These are phyloP conservation scores for Cynaeus angustus DNA, from an alignment of 2,888 invertebrate species.

Conservation along the genomic window DNA sequence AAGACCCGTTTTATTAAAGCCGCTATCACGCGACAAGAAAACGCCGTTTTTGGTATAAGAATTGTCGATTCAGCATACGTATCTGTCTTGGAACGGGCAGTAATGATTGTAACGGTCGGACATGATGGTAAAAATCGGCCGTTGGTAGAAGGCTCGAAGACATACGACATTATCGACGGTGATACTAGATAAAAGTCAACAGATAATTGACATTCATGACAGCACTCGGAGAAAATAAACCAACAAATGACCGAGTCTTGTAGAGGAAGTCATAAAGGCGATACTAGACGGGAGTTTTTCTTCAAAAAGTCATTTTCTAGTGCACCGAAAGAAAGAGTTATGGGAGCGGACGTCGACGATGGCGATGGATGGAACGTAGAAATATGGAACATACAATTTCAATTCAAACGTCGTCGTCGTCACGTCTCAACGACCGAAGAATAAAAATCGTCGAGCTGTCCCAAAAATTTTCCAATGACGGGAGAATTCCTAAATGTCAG, in stretches of 20 bases:
- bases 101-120: conserved; percentile 36
- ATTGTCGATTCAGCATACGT: conserved; percentile 36
- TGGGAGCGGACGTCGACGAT: conserved; percentile 11
- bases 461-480: too few relatives aligned
- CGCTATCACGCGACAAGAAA: conserved; percentile 30
- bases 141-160: conserved; percentile 20
- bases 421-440: too few relatives aligned
- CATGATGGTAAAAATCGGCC: conserved; percentile 32
- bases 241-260: conserved; percentile 56
- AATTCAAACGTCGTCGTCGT: too few relatives aligned
- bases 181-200: conserved; percentile 37
- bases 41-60: conserved; percentile 40
- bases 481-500: too few relatives aligned
- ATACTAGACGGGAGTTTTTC: conserved; percentile 29
- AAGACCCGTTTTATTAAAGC: conserved; percentile 31
- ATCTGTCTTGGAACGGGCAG: conserved; percentile 18
- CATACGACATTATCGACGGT: conserved; percentile 22
- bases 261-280: conserved; percentile 59
- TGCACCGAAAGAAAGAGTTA: conserved; percentile 11
- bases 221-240: conserved; percentile 52
- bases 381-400: neutral
- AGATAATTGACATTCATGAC: conserved; percentile 45
- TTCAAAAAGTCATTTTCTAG: conserved; percentile 24
- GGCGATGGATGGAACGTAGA: neutral
- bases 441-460: too few relatives aligned